phyloP scores from a whole-genome alignment of 2,113 vertebrate genomes.

The Paramormyrops kingsleyae region DNA sequence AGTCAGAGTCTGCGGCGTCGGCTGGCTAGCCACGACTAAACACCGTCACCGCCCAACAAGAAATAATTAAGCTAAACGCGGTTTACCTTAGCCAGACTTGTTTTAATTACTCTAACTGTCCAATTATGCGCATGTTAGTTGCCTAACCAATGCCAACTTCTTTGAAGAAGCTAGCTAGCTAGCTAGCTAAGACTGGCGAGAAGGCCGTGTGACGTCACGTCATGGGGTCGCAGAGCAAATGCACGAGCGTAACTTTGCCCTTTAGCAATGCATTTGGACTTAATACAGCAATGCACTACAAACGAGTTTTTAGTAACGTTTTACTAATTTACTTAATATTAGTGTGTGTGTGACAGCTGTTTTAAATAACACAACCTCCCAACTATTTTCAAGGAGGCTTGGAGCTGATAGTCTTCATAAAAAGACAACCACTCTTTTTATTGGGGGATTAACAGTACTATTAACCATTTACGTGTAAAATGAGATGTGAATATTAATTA shows the following conservation, averaged over 20 bases:
- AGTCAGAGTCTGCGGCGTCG: not conserved
- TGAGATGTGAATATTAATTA: not conserved
- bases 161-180: not conserved
- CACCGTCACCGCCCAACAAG: not conserved
- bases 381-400: not conserved
- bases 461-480: not conserved
- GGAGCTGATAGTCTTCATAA: not conserved
- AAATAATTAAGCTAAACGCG: not conserved
- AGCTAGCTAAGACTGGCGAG: not conserved
- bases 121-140: not conserved
- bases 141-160: not conserved
- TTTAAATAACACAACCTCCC: not conserved
- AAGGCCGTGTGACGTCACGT: slow-evolving; percentile 14
- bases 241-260: not conserved
- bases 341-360: not conserved
- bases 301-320: not conserved
- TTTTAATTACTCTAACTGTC: not conserved
- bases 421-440: not conserved
- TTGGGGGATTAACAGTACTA: not conserved
- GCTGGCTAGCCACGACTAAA: not conserved
- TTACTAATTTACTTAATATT: not conserved
- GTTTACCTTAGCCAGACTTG: not conserved
- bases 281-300: not conserved
- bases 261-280: not conserved
- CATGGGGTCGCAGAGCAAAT: not conserved